Evolutionary conservation across 1,140 invertebrate genomes (phyloP), one percentile per base, ranked within the genome.

Genomic region (Armadillidium nasatum): DNA sequence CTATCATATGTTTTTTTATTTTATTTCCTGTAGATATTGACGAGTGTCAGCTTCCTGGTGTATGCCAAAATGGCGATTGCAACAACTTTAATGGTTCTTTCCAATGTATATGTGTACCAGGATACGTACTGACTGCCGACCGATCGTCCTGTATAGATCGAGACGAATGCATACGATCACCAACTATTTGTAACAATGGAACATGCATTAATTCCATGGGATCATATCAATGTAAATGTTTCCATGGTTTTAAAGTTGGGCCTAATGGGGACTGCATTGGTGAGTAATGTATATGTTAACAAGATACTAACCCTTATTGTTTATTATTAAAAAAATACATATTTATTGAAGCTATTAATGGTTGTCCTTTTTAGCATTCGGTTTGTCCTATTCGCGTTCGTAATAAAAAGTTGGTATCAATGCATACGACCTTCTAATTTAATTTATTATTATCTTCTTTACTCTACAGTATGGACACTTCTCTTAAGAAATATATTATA

Each of bases 231-330:
- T 95, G 93, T 82, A 88, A 90, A 79, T 95, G 93, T 83, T 89
- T 92, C 81, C 86, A 87, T 9, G 93, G 93, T 3, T 95, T 92
- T 85, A 91, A 92, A 83, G 86, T 93, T 0, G 92, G 92, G 79
- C 88, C 90, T n/a, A 92, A 92, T 82, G 93, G 93, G 78, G 93
- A 95, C 83, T 95, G 94, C 81, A 88, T 90, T 74, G 92, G 91
- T 92, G 84, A 84, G 85, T 82, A 21, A 15, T 21, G 71, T 33
- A 54, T 19, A 44, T 10, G 50, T 60, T 10, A 15, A 50, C 9
- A 10, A 15, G 46, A 15, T 50, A 15, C 9, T 50, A 50, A 50
- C 46, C 46, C 9, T 50, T n/a, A n/a, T n/a, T n/a, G n/a, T n/a
- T n/a, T n/a, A n/a, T n/a, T n/a, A n/a, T n/a, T n/a, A n/a, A n/a